Percentiles rank a stretch among this genome's conserved stretches.
phyloP scores from a whole-genome alignment of 2,888 invertebrate species.

The Pseudanteris insignis region DNA sequence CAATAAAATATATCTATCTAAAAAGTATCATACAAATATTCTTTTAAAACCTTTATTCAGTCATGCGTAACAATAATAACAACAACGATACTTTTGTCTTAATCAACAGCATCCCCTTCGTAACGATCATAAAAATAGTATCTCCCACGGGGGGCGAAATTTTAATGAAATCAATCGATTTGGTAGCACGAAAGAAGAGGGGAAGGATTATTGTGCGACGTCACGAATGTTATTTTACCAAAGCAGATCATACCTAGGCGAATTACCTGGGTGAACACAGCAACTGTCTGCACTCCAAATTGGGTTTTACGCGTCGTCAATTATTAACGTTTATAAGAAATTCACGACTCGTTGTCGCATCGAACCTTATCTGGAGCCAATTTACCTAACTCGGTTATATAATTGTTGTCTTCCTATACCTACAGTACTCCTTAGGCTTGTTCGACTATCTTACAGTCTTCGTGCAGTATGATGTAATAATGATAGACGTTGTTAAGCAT shows the following conservation, averaged over 20 bases:
- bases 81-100: too few relatives aligned
- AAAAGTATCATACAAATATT: too few relatives aligned
- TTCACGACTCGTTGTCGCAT: slow-evolving; percentile 45
- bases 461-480: slow-evolving; percentile 25
- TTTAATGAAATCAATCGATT: too few relatives aligned
- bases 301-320: slow-evolving; percentile 45
- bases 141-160: too few relatives aligned
- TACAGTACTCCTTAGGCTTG: slow-evolving; percentile 24
- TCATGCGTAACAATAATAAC: too few relatives aligned
- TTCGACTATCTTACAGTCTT: slow-evolving; percentile 15
- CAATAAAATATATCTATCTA: too few relatives aligned
- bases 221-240: slow-evolving; percentile 33
- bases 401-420: slow-evolving; percentile 39
- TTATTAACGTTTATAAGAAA: slow-evolving; percentile 46
- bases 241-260: slow-evolving; percentile 40
- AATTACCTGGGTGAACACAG: slow-evolving; percentile 40
- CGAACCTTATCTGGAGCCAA: slow-evolving; percentile 43
- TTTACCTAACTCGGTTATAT: slow-evolving; percentile 44
- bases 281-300: slow-evolving; percentile 44
- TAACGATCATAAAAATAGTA: too few relatives aligned
- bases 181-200: too few relatives aligned
- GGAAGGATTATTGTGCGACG: slow-evolving; percentile 27
- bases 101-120: too few relatives aligned
- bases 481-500: slow-evolving; percentile 6
- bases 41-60: too few relatives aligned